Conservation (phyloP, 35 echinoderm and acorn worm genomes). For the Diadema setosum region DNA sequence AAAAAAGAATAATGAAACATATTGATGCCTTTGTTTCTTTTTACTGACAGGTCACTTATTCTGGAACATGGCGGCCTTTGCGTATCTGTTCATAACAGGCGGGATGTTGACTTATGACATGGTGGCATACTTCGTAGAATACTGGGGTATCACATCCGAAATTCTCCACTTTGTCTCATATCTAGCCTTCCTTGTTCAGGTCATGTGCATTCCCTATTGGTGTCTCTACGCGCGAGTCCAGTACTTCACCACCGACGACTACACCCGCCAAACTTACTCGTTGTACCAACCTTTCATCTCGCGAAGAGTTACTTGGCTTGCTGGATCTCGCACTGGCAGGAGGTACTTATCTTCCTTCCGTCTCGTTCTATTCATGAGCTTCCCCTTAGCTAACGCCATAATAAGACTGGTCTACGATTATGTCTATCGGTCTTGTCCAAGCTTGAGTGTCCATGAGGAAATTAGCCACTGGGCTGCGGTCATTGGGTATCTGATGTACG, state of each 20-base stretch:
- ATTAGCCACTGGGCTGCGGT: constrained; percentile 41
- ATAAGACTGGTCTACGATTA: constrained; percentile 26
- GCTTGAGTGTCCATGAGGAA: background rate
- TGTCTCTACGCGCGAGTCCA: background rate
- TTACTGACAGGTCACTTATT: too few species aligned
- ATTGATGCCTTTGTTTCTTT: too few species aligned
- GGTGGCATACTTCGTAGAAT: background rate
- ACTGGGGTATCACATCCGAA: constrained; percentile 9
- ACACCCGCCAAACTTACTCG: background rate
- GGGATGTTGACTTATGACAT: constrained; percentile 23
- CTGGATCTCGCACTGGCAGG: background rate
- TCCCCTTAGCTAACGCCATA: background rate
- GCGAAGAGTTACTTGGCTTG: background rate
- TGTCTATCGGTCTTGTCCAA: background rate
- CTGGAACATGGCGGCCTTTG: background rate
- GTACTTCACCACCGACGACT: background rate
- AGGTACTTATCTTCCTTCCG: background rate
- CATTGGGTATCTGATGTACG: constrained; percentile 11
- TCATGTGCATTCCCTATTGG: constrained; percentile 12
- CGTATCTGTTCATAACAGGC: background rate
- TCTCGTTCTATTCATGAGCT: background rate
- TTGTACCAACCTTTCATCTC: background rate
- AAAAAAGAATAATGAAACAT: too few species aligned
- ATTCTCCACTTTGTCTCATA: constrained; percentile 26
- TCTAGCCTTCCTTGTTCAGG: constrained; percentile 36